These are phyloP conservation scores for Neolamprologus hecqui DNA, from an alignment of 2,113 vertebrate genomes.

Conservation along the genomic window DNA sequence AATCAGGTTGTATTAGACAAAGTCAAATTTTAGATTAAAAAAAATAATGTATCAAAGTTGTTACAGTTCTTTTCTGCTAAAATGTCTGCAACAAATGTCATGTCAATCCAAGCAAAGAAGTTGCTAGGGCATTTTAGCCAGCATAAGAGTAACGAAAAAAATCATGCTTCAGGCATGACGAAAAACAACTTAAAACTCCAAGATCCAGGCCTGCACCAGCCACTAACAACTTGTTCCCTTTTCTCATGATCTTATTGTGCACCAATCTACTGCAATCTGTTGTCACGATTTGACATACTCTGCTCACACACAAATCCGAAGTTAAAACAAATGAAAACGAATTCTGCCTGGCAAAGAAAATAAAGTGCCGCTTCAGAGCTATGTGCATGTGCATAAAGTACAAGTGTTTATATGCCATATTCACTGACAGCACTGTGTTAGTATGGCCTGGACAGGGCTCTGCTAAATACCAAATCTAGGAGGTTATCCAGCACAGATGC, in stretches of 20 bases:
- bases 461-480: conserved; percentile 38
- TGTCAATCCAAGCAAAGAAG: not conserved
- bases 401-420: not conserved
- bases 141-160: not conserved
- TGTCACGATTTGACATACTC: not conserved
- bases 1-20: not conserved
- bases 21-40: not conserved
- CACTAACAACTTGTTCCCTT: not conserved
- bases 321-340: not conserved
- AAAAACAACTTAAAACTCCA: not conserved
- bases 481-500: conserved; percentile 50
- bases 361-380: not conserved
- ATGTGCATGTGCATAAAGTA: not conserved
- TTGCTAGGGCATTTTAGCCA: not conserved
- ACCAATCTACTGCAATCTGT: not conserved
- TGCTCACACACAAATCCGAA: not conserved
- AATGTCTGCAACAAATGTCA: not conserved
- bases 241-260: not conserved
- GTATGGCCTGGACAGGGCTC: not conserved
- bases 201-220: not conserved
- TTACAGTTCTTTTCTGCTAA: not conserved
- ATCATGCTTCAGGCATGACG: not conserved
- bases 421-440: not conserved
- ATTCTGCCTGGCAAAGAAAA: not conserved
- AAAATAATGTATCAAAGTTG: not conserved